phyloP scores from a whole-genome alignment of 2,888 invertebrate genomes.

The Germaria angustata region DNA sequence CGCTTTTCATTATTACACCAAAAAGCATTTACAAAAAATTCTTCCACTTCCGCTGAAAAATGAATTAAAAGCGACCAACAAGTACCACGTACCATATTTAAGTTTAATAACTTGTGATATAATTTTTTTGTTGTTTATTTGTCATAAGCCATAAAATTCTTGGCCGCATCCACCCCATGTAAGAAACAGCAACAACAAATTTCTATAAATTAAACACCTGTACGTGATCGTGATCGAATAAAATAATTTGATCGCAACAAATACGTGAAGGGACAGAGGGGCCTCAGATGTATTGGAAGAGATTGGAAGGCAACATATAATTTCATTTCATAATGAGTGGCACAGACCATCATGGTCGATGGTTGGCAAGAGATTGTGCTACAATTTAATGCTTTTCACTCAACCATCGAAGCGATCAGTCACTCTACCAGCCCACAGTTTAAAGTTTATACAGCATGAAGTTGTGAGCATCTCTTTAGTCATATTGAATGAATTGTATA shows the following conservation, averaged over 20 bases:
- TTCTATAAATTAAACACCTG: slow-evolving; percentile 58
- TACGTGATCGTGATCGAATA: slow-evolving; percentile 20
- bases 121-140: neutral
- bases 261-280: neutral
- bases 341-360: slow-evolving; percentile 56
- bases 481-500: no score
- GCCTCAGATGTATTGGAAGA: slow-evolving; percentile 28
- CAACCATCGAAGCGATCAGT: slow-evolving; percentile 41
- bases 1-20: slow-evolving; percentile 72
- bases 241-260: neutral
- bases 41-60: slow-evolving; percentile 44
- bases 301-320: slow-evolving; percentile 31
- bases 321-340: slow-evolving; percentile 43
- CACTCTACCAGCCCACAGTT: neutral
- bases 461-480: neutral
- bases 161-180: slow-evolving; percentile 28
- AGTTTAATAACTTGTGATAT: slow-evolving; percentile 53
- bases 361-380: slow-evolving; percentile 31
- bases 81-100: slow-evolving; percentile 61
- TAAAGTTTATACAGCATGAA: neutral
- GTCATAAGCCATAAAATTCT: slow-evolving; percentile 49
- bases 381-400: slow-evolving; percentile 59
- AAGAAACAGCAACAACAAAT: neutral
- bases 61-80: slow-evolving; percentile 10
- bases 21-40: slow-evolving; percentile 14